A percentile compares a stretch with the other conserved stretches of the same genome.
These are phyloP conservation scores for Orientallactaga bullata DNA, from an alignment of 2,113 vertebrate genomes.

Conservation along the genomic window DNA sequence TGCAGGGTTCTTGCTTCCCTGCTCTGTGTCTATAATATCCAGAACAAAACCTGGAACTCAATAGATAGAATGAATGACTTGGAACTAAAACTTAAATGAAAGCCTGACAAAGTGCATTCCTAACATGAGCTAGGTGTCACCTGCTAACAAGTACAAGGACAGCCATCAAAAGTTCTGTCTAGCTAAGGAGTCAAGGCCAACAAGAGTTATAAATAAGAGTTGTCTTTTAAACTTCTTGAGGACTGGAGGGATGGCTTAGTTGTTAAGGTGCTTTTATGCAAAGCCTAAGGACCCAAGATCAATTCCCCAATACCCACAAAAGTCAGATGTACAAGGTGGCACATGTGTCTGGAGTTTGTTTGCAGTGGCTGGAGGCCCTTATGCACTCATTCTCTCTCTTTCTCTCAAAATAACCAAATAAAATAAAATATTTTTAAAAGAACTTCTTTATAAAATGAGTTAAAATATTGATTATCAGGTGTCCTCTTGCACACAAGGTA, in stretches of 20 bases:
- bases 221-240: too few relatives aligned
- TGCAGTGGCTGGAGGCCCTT: too few relatives aligned
- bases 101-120: neutral
- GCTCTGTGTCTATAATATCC: neutral
- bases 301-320: too few relatives aligned
- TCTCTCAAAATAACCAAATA: too few relatives aligned
- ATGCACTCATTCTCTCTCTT: too few relatives aligned
- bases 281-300: too few relatives aligned
- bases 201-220: too few relatives aligned
- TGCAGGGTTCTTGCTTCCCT: accelerated
- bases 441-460: neutral
- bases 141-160: neutral
- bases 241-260: too few relatives aligned
- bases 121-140: neutral
- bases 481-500: neutral
- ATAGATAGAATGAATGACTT: neutral
- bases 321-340: too few relatives aligned
- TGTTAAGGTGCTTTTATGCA: too few relatives aligned
- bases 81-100: neutral
- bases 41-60: neutral
- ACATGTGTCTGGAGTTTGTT: too few relatives aligned
- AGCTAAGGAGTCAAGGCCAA: neutral
- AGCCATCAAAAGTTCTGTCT: neutral
- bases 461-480: neutral
- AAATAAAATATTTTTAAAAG: neutral